Evolutionary conservation across 1,140 invertebrate species (phyloP), one percentile per base, ranked within the genome.

Genomic region (Sinonovacula constricta): DNA sequence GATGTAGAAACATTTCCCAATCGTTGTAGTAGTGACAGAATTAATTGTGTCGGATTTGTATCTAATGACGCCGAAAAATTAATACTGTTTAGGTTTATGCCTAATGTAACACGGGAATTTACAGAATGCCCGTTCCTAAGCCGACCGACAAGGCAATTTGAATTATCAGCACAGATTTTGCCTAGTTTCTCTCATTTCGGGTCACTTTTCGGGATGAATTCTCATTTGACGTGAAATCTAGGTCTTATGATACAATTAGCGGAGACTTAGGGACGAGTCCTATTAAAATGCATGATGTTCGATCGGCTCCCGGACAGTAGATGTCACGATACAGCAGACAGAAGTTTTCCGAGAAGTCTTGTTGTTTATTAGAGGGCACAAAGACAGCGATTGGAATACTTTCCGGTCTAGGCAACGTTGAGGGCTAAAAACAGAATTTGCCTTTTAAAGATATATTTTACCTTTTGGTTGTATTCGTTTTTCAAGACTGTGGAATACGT

Each of bases 141-240:
- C 72, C 49, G 15, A 4, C 1, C 33, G 53, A 51, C 45, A 59
- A 22, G 30, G 51, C 45, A 14, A 15, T 3, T n/a, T 30, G 12
- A 36, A 33, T 76, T 76, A 76, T 76, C 72, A 28, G 31, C 24
- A 34, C 49, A 24, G 14, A 53, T 45, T 28, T 34, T 31, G 60
- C 28, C 26, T n/a, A 24, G 62, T 57, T 76, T 66, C 15, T 51
- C 53, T 57, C 62, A 54, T 65, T 66, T 57, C 22, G 56, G 72
- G 72, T 76, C 72, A 76, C 72, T 76, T 76, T 76, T 76, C 72
- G 72, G 72, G 72, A 76, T 76, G 72, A 76, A 76, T 65, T 54
- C 60, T 76, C 72, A 66, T 76, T 76, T 34, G 30, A 3, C 12
- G 49, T 26, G 49, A 67, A 76, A 54, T 53, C 45, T 24, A 34